Evolutionary conservation across 2,888 invertebrate species (phyloP).

Genomic region (Volucella inflata): DNA sequence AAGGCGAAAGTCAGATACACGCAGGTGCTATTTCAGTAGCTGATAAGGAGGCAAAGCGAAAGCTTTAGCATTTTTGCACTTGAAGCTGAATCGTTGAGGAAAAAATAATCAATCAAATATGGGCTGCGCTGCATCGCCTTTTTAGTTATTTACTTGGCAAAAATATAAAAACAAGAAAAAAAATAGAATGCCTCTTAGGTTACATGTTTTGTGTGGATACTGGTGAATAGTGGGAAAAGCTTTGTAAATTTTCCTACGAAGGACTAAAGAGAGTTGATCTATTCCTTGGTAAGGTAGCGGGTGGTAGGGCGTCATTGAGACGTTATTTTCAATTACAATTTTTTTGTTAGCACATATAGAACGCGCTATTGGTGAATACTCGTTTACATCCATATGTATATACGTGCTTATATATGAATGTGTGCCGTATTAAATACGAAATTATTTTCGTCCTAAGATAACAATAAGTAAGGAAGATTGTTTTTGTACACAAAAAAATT

Average conservation of each 20-base stretch:
- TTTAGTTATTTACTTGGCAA: constrained; percentile 46
- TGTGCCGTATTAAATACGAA: too few relatives aligned
- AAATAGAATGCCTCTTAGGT: constrained; percentile 27
- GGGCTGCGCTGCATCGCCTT: constrained; percentile 67
- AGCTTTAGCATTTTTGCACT: constrained; percentile 68
- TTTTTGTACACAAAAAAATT: too few relatives aligned
- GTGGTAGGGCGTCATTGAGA: constrained; percentile 8
- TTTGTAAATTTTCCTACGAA: constrained; percentile 22
- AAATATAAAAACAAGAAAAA: constrained; percentile 1
- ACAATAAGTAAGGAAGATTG: too few relatives aligned
- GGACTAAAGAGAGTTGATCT: not conserved
- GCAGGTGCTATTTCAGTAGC: constrained; percentile 62
- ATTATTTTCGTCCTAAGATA: too few relatives aligned
- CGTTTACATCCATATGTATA: too few relatives aligned
- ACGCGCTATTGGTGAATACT: too few relatives aligned
- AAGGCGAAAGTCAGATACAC: constrained; percentile 55
- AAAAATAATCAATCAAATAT: constrained; percentile 75
- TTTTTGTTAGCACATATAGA: not conserved
- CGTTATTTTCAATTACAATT: constrained; percentile 17
- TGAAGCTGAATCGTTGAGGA: constrained; percentile 33
- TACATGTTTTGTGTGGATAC: constrained; percentile 14
- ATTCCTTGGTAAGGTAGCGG: not conserved
- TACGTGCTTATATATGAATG: too few relatives aligned
- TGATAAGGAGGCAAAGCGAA: constrained; percentile 43
- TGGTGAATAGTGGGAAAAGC: constrained; percentile 43